A percentile compares a stretch with the other conserved stretches of the same genome.
Conservation (phyloP, 2,888 invertebrate genomes). For the Plemyria rubiginata region DNA sequence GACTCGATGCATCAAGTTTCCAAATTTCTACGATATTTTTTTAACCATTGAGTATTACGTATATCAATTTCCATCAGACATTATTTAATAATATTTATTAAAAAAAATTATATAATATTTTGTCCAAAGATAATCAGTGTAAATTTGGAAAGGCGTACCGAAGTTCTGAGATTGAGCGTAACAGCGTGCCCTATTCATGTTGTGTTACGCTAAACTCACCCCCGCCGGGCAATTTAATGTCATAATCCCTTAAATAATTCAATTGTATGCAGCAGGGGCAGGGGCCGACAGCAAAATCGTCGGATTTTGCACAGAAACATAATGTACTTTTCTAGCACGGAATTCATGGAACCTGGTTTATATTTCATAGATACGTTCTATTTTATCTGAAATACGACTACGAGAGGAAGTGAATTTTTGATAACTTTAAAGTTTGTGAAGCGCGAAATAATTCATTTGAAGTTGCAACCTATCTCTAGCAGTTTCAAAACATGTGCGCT, state of each 20-base stretch:
- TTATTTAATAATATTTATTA: neutral
- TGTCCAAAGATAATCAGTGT: neutral
- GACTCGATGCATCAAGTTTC: slow-evolving; percentile 34
- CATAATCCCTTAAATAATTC: slow-evolving; percentile 65
- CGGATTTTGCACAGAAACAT: slow-evolving; percentile 52
- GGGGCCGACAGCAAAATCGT: slow-evolving; percentile 50
- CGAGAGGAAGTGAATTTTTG: slow-evolving; percentile 14
- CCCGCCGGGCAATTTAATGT: slow-evolving; percentile 56
- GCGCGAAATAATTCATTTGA: neutral
- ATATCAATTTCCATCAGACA: neutral
- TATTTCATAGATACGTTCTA: slow-evolving; percentile 23
- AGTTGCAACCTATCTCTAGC: neutral
- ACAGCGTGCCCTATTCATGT: slow-evolving; percentile 44
- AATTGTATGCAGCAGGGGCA: slow-evolving; percentile 56
- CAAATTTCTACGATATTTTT: slow-evolving; percentile 4
- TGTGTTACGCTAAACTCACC: slow-evolving; percentile 49
- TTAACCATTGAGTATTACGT: neutral
- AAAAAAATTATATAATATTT: neutral
- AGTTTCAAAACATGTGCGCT: neutral
- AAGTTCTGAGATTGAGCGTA: slow-evolving; percentile 5
- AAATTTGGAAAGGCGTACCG: slow-evolving; percentile 3
- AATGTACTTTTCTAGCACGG: slow-evolving; percentile 41
- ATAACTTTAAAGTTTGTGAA: slow-evolving; percentile 12
- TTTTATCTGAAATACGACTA: slow-evolving; percentile 21
- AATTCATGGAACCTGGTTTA: slow-evolving; percentile 29